Evolutionary conservation across 2,888 invertebrate species (phyloP), one percentile per base, ranked within the genome.

Genomic region (Nymphalis urticae): DNA sequence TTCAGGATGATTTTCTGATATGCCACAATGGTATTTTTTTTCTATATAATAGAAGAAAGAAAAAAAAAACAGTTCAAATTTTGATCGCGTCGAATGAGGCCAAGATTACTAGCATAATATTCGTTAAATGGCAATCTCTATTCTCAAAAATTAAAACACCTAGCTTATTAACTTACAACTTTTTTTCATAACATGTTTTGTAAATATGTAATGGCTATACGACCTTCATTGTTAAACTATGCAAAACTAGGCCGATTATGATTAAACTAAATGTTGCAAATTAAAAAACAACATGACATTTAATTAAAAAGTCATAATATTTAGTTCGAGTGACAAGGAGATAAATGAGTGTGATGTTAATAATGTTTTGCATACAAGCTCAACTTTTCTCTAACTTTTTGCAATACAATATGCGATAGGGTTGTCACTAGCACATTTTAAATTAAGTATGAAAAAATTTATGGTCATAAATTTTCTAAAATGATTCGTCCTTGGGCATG

Each of bases 291-390:
- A 53, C 58, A 58, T 32, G 62, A 51, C 62, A 42, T 53, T 51
- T 59, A 59, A 64, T 66, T 60, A 63, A 58, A 42, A 56, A 60
- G 61, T 62, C 59, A 70, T 68, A 70, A 72, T 62, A 72, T 72
- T 68, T 53, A 66, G 61, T 58, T 54, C 60, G 61, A 62, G 56
- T 62, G 64, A 70, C 70, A 64, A 63, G 64, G 61, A 68, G 72
- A 71, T 75, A 72, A 71, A 67, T 66, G 61, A 65, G 69, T 67
- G 60, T 72, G 64, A 71, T 73, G 69, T 66, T 70, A 67, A 72
- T 64, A 65, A 62, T 69, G 64, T 69, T 75, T 69, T 70, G 73
- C 73, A 72, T 74, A 68, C 69, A 68, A 65, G 73, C 62, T 64
- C 62, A 53, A 61, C 64, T 67, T 66, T 71, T 72, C 71, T 50